Evolutionary conservation across 2,888 invertebrate species (phyloP), one percentile per base, ranked within the genome.

Genomic region (Pristionchus arcanus): DNA sequence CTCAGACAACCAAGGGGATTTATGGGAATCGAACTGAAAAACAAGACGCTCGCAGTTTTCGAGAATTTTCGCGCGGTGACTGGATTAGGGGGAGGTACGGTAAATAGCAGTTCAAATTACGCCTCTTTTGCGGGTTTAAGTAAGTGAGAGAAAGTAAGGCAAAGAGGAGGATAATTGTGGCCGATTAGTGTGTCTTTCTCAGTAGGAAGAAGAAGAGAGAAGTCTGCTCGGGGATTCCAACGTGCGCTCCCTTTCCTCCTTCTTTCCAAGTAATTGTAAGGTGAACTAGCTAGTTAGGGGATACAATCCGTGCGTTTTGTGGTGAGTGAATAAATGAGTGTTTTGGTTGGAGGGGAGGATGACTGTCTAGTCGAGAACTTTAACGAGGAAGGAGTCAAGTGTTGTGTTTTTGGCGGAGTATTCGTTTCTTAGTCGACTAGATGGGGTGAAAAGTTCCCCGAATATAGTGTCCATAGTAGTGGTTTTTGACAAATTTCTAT

Each of bases 51-150:
- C 13, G 66, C 66, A 25, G 55, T 28, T 71, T 71, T 34, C 34
- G 37, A 71, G 34, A 71, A 71, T 71, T 71, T 34, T n/a, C n/a
- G 7, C n/a, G n/a, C n/a, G n/a, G 28, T 71, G 13, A 19, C 71
- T 31, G 71, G 71, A 34, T 71, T 63, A 63, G 63, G 25, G 63
- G n/a, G 2, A 25, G 28, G 25, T 81, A 42, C 81, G n/a, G 81
- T 81, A 81, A 81, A 49, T 81, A 81, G 81, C 81, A 42, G 49
- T 81, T 81, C 81, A 81, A 81, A 81, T 81, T 81, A 49, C 81
- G 42, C 49, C 25, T 34, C 37, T 37, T 21, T 59, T 25, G 11
- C 11, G 34, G 81, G 49, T 81, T 81, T 53, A 81, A 49, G 81
- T 81, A 49, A 81, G 81, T 34, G 81, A 81, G 16, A 68, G 81